A percentile compares a stretch with the other conserved stretches of the same genome.
Conservation (phyloP, 2,888 invertebrate species). For the Macrophya alboannulata region DNA sequence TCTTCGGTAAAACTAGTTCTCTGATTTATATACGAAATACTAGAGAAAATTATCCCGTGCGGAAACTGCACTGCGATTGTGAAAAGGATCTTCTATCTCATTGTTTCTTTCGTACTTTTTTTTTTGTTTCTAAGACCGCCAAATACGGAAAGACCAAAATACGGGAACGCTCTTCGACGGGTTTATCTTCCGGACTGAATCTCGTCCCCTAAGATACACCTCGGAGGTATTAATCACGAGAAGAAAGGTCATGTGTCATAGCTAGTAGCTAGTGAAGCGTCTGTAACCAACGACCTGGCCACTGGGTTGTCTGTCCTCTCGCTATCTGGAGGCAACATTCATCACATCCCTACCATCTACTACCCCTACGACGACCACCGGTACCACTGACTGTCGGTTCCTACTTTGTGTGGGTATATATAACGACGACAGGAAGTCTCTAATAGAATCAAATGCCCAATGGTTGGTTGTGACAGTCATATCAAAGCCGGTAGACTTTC, state of each 20-base stretch:
- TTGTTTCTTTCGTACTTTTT: background rate
- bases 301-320: conserved; percentile 55
- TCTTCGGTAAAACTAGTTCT: background rate
- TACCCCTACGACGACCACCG: background rate
- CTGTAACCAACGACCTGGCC: conserved; percentile 58
- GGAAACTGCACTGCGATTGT: background rate
- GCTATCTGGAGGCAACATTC: conserved; percentile 58
- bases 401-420: conserved; percentile 21
- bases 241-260: conserved; percentile 59
- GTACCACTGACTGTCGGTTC: conserved; percentile 27
- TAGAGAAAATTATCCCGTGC: background rate
- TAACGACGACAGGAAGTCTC: conserved; percentile 43
- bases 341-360: conserved; percentile 51
- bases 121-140: background rate
- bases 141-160: conserved; percentile 8
- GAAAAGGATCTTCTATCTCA: background rate
- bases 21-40: background rate
- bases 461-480: conserved; percentile 52
- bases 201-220: conserved; percentile 49
- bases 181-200: conserved; percentile 42
- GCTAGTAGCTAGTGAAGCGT: conserved; percentile 57
- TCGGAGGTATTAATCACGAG: conserved; percentile 58
- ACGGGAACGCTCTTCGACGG: background rate
- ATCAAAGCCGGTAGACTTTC: conserved; percentile 14
- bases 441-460: conserved; percentile 58